phyloP scores from a whole-genome alignment of 2,797 vertebrate genomes.

The Lagorchestes hirsutus region DNA sequence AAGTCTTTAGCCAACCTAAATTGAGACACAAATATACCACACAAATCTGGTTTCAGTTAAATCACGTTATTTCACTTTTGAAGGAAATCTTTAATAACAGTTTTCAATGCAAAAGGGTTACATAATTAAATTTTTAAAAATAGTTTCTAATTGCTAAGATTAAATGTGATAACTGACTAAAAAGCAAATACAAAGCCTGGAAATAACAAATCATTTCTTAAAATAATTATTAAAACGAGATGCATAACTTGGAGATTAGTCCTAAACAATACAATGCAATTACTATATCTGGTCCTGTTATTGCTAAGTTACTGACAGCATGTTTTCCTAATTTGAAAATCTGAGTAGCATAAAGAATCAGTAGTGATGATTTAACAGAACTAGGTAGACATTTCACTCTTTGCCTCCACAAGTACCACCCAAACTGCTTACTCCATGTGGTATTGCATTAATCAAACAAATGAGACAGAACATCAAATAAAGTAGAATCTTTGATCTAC shows the following conservation, averaged over 20 bases:
- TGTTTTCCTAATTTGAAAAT: slow-evolving; percentile 44
- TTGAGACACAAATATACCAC: slow-evolving; percentile 72
- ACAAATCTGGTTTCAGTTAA: slow-evolving; percentile 66
- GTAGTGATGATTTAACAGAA: not conserved
- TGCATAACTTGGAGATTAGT: not conserved
- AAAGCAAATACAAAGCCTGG: not conserved
- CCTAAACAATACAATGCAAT: slow-evolving; percentile 31
- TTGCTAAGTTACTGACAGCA: slow-evolving; percentile 16
- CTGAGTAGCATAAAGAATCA: slow-evolving; percentile 32
- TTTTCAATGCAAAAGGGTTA: slow-evolving; percentile 37
- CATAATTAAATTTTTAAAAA: slow-evolving; percentile 26
- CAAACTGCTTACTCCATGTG: not conserved
- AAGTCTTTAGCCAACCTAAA: slow-evolving; percentile 97
- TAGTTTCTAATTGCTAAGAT: slow-evolving; percentile 57
- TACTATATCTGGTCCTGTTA: slow-evolving; percentile 14
- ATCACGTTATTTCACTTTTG: slow-evolving; percentile 45
- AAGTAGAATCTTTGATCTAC: not conserved
- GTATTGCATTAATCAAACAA: not conserved
- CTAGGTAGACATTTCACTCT: not conserved
- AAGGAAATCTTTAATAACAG: slow-evolving; percentile 28
- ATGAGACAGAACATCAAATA: not conserved
- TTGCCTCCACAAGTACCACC: not conserved
- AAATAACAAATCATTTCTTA: slow-evolving; percentile 50
- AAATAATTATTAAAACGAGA: slow-evolving; percentile 54
- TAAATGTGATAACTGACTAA: slow-evolving; percentile 11